Conservation (phyloP, 2,888 invertebrate species). For the Nephrocerus scutellatus region DNA sequence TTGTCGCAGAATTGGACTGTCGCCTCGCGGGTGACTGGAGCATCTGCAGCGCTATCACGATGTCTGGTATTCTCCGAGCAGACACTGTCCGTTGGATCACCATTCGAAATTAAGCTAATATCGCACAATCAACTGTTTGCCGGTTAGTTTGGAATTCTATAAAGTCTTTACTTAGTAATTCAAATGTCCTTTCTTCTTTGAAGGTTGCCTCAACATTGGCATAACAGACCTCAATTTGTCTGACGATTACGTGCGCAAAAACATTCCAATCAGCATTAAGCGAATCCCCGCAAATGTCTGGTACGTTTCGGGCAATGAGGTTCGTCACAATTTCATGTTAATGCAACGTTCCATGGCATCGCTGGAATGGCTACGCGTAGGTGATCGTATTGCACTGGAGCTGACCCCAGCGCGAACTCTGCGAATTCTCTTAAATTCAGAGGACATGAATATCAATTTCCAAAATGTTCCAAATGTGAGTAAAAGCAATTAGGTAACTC, state of each 20-base stretch:
- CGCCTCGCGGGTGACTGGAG: constrained; percentile 40
- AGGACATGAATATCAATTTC: constrained; percentile 69
- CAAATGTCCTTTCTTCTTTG: constrained; percentile 36
- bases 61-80: constrained; percentile 47
- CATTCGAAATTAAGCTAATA: constrained; percentile 45
- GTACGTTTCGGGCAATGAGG: constrained; percentile 54
- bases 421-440: constrained; percentile 72
- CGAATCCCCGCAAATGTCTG: constrained; percentile 58
- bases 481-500: constrained; percentile 13
- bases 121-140: constrained; percentile 46
- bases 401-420: constrained; percentile 63
- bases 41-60: constrained; percentile 41
- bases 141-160: constrained; percentile 27
- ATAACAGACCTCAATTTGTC: constrained; percentile 63
- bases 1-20: constrained; percentile 46
- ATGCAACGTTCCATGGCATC: constrained; percentile 59
- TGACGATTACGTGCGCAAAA: constrained; percentile 58
- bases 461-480: constrained; percentile 70
- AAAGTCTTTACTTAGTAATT: neutral
- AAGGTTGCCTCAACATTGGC: constrained; percentile 72
- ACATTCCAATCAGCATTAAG: constrained; percentile 58
- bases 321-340: constrained; percentile 59
- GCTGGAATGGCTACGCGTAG: constrained; percentile 73
- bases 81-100: constrained; percentile 42
- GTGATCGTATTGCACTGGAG: constrained; percentile 71